Evolutionary conservation across 2,888 invertebrate genomes (phyloP).

Genomic region (Scaptomyza reducta): DNA sequence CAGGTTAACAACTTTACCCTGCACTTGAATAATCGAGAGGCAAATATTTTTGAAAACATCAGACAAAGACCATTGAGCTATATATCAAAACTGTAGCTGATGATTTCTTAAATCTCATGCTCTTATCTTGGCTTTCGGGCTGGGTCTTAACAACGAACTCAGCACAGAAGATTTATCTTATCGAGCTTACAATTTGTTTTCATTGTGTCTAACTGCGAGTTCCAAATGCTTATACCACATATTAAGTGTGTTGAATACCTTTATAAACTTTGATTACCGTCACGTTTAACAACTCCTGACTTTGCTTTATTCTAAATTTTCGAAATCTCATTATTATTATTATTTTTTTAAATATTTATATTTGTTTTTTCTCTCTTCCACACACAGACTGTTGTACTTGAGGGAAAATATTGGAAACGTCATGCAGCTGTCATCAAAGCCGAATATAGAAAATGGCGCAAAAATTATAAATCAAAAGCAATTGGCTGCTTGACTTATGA

Average conservation of each 20-base stretch:
- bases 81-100: too few species aligned
- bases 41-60: too few species aligned
- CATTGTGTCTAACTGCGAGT: constrained; percentile 14
- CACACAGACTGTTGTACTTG: constrained; percentile 95
- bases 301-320: constrained; percentile 20
- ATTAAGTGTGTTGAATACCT: too few species aligned
- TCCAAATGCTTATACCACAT: neutral
- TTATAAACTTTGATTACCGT: too few species aligned
- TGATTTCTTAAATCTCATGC: constrained; percentile 3
- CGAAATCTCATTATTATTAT: constrained; percentile 31
- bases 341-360: neutral
- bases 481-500: constrained; percentile 89
- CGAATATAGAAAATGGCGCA: constrained; percentile 99
- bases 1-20: neutral
- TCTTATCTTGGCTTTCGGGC: constrained; percentile 35
- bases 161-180: constrained; percentile 61
- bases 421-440: constrained; percentile 97
- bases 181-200: constrained; percentile 46
- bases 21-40: constrained; percentile 26
- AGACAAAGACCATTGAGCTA: too few species aligned
- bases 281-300: constrained; percentile 5
- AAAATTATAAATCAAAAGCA: constrained; percentile 88
- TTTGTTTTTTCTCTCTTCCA: constrained; percentile 17
- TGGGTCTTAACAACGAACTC: constrained; percentile 4
- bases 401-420: constrained; percentile 99